These are phyloP conservation scores for Malaclemys terrapin DNA, from an alignment of 2,113 vertebrate genomes.

Conservation along the genomic window DNA sequence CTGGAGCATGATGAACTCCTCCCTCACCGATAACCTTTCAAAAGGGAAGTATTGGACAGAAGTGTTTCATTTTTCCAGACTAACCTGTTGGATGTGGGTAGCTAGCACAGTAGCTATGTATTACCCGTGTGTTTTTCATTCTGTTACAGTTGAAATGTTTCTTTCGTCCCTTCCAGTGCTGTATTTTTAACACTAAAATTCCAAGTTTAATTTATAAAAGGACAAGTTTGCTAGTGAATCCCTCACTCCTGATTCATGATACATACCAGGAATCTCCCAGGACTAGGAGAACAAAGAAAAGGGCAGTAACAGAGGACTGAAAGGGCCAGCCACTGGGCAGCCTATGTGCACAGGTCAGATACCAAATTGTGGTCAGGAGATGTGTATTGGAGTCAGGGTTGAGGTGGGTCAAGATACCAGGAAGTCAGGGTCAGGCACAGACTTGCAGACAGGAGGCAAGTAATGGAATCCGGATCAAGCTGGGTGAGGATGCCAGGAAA, in stretches of 20 bases:
- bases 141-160: neutral
- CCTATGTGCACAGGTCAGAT: too few relatives aligned
- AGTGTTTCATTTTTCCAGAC: neutral
- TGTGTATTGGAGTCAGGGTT: neutral
- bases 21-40: neutral
- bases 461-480: too few relatives aligned
- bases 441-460: too few relatives aligned
- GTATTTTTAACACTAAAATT: neutral
- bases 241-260: neutral
- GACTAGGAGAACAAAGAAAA: neutral
- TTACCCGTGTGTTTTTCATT: neutral
- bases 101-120: neutral
- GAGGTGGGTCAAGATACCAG: neutral
- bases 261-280: neutral
- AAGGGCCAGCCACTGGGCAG: neutral
- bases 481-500: too few relatives aligned
- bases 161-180: neutral
- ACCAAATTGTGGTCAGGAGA: neutral
- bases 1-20: neutral
- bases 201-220: neutral
- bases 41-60: neutral
- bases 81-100: neutral
- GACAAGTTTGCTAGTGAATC: neutral
- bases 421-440: too few relatives aligned
- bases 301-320: neutral